A percentile compares a stretch with the other conserved stretches of the same genome.
Evolutionary conservation across 2,113 vertebrate genomes (phyloP).

Genomic region (Nothobranchius furzeri): DNA sequence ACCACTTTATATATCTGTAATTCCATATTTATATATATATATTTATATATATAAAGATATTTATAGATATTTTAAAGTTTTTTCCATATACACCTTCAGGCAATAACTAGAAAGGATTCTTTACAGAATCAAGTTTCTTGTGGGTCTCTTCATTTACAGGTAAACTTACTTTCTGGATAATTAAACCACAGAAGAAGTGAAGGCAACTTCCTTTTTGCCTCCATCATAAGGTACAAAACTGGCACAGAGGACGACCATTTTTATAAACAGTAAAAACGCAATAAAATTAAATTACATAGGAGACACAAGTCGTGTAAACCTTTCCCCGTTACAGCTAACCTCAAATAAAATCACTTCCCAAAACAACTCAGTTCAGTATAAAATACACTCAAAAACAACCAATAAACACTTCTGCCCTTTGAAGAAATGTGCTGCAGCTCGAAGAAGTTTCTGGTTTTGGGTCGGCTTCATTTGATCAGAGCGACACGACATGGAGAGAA

Average conservation of each 20-base stretch:
- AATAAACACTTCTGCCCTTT: conserved; percentile 81
- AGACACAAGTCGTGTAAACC: conserved; percentile 83
- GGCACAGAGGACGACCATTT: conserved; percentile 95
- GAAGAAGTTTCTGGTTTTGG: conserved; percentile 62
- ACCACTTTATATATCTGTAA: conserved; percentile 81
- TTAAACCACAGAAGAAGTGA: conserved; percentile 92
- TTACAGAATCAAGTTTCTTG: conserved; percentile 99
- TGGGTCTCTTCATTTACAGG: conserved; percentile 98
- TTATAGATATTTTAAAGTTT: conserved; percentile 69
- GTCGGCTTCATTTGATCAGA: conserved; percentile 64
- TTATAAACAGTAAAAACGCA: conserved; percentile 99
- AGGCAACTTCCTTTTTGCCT: conserved; percentile 86
- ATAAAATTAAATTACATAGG: conserved; percentile 97
- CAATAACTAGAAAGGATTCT: conserved; percentile 98
- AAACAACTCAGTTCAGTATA: conserved; percentile 88
- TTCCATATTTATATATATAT: conserved; percentile 73
- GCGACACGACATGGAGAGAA: conserved; percentile 67
- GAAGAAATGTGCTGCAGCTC: conserved; percentile 87
- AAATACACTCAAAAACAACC: conserved; percentile 71
- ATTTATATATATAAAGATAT: conserved; percentile 73
- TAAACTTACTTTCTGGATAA: conserved; percentile 97
- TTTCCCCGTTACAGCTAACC: conserved; percentile 92
- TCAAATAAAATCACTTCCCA: conserved; percentile 90
- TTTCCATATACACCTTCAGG: conserved; percentile 96
- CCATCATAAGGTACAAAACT: conserved; percentile 98